Evolutionary conservation across 1,140 invertebrate genomes (phyloP).

Genomic region (Scaptodrosophila lebanonensis): DNA sequence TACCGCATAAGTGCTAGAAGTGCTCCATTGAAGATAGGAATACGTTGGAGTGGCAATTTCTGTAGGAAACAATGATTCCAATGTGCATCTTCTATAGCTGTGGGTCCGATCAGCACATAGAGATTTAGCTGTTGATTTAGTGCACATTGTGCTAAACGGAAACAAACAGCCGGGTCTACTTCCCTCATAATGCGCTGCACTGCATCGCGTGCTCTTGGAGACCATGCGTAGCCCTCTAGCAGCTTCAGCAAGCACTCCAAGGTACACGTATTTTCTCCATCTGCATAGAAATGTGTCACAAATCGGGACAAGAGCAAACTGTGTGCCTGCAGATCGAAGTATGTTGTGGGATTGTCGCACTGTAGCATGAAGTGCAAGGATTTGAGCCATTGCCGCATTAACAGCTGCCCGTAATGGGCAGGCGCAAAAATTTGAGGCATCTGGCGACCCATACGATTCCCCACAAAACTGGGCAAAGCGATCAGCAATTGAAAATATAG

Average conservation of each 20-base stretch:
- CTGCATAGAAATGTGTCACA: constrained; percentile 77
- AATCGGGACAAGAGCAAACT: constrained; percentile 81
- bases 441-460: constrained; percentile 81
- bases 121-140: constrained; percentile 68
- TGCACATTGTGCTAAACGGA: constrained; percentile 72
- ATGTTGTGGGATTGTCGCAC: constrained; percentile 41
- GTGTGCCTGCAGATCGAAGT: constrained; percentile 78
- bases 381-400: constrained; percentile 81
- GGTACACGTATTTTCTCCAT: constrained; percentile 25
- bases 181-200: constrained; percentile 70
- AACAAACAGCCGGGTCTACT: constrained; percentile 77
- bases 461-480: constrained; percentile 82
- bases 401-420: constrained; percentile 80
- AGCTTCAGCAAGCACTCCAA: constrained; percentile 73
- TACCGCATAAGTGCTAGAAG: constrained; percentile 33
- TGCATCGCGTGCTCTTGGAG: constrained; percentile 7
- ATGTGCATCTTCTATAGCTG: constrained; percentile 68
- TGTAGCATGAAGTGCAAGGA: constrained; percentile 79
- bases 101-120: constrained; percentile 72
- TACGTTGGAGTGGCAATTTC: constrained; percentile 53
- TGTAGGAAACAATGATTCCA: constrained; percentile 75
- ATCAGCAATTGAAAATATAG: constrained; percentile 81
- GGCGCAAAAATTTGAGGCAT: constrained; percentile 80
- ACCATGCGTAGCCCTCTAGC: constrained; percentile 67
- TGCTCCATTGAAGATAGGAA: constrained; percentile 33